A percentile compares a stretch with the other conserved stretches of the same genome.
phyloP scores from a whole-genome alignment of 2,797 vertebrate species.

The Tadarida brasiliensis region DNA sequence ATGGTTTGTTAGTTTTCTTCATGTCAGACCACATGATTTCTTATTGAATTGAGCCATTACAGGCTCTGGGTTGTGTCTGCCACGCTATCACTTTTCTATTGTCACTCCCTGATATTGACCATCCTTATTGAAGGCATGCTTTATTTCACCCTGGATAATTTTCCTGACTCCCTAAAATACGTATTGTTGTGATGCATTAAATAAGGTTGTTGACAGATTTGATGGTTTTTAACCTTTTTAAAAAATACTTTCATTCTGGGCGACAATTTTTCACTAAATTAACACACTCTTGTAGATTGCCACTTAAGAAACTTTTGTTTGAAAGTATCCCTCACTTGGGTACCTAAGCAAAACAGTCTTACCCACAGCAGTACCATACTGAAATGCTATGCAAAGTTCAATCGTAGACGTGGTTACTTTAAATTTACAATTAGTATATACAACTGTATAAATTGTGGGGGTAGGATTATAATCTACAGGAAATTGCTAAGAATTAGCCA shows the following conservation, averaged over 20 bases:
- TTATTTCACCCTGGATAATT: neutral
- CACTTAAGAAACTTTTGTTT: constrained; percentile 32
- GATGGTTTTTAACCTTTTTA: neutral
- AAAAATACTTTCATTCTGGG: neutral
- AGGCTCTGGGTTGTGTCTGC: neutral
- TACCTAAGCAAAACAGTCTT: neutral
- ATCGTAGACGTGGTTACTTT: neutral
- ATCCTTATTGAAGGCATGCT: neutral
- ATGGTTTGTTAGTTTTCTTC: constrained; percentile 10
- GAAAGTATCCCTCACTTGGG: neutral
- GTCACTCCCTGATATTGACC: neutral
- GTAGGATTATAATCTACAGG: neutral
- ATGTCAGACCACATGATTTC: neutral
- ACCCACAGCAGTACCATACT: too few species aligned
- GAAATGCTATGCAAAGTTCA: neutral
- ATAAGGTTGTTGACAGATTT: neutral
- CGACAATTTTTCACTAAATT: neutral
- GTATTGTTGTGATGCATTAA: neutral
- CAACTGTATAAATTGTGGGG: too few species aligned
- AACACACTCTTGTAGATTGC: neutral
- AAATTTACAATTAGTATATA: neutral
- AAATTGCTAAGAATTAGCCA: neutral
- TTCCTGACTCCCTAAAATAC: neutral
- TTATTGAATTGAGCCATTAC: neutral
- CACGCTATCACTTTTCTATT: neutral